Conservation (phyloP, 2,113 vertebrate genomes). For the Boleophthalmus pectinirostris region DNA sequence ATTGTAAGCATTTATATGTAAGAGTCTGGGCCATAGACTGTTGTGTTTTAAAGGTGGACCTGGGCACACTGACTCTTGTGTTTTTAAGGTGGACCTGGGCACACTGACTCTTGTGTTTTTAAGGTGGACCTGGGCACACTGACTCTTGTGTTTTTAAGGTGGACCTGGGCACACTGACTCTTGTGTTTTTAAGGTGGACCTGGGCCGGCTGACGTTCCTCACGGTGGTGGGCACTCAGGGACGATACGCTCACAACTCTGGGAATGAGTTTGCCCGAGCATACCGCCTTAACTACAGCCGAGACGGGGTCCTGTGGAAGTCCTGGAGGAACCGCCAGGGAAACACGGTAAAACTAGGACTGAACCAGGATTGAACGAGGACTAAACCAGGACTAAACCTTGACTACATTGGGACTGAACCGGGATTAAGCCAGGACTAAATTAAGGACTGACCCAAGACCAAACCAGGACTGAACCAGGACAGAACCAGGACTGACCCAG, state of each 20-base stretch:
- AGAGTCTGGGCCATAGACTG: no score
- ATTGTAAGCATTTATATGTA: no score
- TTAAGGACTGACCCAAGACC: background rate
- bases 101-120: slow-evolving; percentile 67
- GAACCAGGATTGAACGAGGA: background rate
- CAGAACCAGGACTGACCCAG: background rate
- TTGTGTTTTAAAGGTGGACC: background rate
- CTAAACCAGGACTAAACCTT: background rate
- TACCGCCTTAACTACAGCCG: slow-evolving; percentile 89
- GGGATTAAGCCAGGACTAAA: background rate
- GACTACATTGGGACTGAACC: background rate
- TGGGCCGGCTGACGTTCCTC: slow-evolving; percentile 84
- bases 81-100: slow-evolving; percentile 56
- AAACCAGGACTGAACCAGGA: background rate
- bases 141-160: background rate
- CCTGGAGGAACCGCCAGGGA: slow-evolving; percentile 85
- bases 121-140: background rate
- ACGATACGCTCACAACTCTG: slow-evolving; percentile 82
- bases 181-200: slow-evolving; percentile 73
- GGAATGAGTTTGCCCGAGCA: slow-evolving; percentile 85
- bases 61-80: background rate
- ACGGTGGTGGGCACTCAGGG: slow-evolving; percentile 90
- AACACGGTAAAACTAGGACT: slow-evolving; percentile 66
- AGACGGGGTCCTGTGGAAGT: slow-evolving; percentile 82
- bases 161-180: background rate